phyloP scores from a whole-genome alignment of 1,140 invertebrate genomes.

The Sminthurides bifidus region DNA sequence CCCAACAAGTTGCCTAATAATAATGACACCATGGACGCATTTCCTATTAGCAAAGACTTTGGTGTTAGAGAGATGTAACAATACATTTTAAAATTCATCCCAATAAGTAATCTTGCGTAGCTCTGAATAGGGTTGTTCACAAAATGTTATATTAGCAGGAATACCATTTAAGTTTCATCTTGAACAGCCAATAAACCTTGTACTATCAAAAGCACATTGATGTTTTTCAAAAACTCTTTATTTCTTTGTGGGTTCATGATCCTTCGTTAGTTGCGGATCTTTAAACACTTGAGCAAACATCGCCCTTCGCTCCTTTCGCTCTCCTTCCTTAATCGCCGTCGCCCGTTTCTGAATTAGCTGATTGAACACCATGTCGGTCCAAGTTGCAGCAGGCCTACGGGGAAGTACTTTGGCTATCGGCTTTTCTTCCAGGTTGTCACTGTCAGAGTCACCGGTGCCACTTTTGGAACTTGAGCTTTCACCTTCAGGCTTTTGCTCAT shows the following conservation, averaged over 20 bases:
- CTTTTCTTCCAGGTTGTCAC: not conserved
- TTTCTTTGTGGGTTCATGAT: too few species aligned
- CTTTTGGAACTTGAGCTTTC: not conserved
- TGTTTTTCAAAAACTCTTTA: too few species aligned
- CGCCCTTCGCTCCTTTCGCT: conserved; percentile 15
- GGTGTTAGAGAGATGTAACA: too few species aligned
- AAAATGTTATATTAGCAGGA: too few species aligned
- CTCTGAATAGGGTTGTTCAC: too few species aligned
- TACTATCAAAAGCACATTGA: too few species aligned
- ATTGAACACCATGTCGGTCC: conserved; percentile 23
- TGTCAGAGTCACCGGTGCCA: not conserved
- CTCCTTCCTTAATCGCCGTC: conserved; percentile 15
- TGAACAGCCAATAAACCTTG: too few species aligned
- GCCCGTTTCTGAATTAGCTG: conserved; percentile 16
- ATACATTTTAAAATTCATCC: too few species aligned
- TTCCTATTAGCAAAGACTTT: too few species aligned
- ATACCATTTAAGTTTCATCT: too few species aligned
- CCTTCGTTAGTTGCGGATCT: not conserved
- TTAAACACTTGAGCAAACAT: not conserved
- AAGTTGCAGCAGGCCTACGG: conserved; percentile 7
- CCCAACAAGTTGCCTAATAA: conserved; percentile 9
- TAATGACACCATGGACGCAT: too few species aligned
- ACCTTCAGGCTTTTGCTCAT: not conserved
- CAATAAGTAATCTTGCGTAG: too few species aligned
- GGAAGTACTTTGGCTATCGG: not conserved